Evolutionary conservation across 2,113 vertebrate species (phyloP).

Genomic region (Poecile atricapillus): DNA sequence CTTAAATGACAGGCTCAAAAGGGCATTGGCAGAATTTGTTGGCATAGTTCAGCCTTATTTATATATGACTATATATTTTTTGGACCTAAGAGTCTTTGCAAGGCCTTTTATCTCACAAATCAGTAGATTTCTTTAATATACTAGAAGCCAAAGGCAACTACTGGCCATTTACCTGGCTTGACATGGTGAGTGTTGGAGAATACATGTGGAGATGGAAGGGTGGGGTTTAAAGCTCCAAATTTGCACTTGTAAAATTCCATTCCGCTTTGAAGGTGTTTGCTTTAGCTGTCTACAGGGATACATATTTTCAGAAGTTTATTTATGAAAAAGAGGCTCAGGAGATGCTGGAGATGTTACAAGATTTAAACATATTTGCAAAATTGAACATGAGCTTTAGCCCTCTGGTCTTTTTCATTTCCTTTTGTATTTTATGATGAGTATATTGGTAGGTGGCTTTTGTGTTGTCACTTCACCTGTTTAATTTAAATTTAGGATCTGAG

Average conservation of each 20-base stretch:
- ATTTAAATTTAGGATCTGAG: conserved; percentile 44
- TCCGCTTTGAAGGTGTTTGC: background rate
- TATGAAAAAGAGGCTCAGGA: conserved; percentile 6
- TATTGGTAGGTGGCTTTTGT: conserved; percentile 33
- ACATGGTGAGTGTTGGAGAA: background rate
- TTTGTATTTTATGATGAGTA: background rate
- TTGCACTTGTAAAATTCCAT: background rate
- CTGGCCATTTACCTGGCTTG: background rate
- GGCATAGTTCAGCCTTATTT: background rate
- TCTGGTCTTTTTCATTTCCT: conserved; percentile 12
- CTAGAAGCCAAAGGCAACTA: background rate
- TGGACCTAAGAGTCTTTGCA: background rate
- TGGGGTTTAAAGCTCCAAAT: background rate
- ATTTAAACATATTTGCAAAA: conserved; percentile 22
- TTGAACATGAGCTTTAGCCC: background rate
- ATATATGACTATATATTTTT: background rate
- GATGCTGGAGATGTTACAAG: background rate
- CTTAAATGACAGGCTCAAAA: background rate
- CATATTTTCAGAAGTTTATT: background rate
- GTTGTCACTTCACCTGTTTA: conserved; percentile 41
- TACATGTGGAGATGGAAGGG: background rate
- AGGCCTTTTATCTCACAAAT: background rate
- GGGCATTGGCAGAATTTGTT: background rate
- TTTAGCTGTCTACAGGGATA: background rate
- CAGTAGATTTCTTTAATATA: background rate